phyloP scores from a whole-genome alignment of 2,113 vertebrate genomes.

The Electrona antarctica region DNA sequence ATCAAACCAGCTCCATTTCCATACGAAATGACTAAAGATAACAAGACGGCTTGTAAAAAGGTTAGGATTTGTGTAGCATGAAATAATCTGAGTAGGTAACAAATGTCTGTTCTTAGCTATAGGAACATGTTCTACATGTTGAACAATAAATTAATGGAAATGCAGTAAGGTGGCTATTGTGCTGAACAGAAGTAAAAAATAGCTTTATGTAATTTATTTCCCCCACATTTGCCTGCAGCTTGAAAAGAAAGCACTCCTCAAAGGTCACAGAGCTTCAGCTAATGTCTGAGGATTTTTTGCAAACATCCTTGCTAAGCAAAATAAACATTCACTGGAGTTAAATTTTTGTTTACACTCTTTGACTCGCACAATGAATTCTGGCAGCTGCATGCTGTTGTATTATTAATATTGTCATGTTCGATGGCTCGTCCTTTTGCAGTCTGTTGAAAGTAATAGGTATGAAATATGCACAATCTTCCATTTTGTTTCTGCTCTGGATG shows the following conservation, averaged over 20 bases:
- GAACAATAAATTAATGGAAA: no score
- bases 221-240: background rate
- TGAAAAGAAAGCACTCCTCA: background rate
- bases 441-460: conserved; percentile 10
- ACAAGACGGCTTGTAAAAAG: conserved; percentile 59
- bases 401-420: conserved; percentile 45
- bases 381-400: conserved; percentile 42
- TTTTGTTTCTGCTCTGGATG: conserved; percentile 11
- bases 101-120: conserved; percentile 4
- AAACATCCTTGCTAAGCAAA: background rate
- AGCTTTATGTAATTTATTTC: conserved; percentile 6
- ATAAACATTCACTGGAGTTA: background rate
- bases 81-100: conserved; percentile 21
- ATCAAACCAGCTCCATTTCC: conserved; percentile 30
- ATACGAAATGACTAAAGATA: conserved; percentile 47
- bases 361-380: conserved; percentile 30
- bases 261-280: background rate
- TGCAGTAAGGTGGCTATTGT: no score
- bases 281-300: background rate
- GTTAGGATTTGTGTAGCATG: conserved; percentile 41
- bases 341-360: conserved; percentile 24
- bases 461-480: conserved; percentile 25
- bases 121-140: no score
- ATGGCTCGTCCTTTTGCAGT: conserved; percentile 25
- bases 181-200: no score